Percentiles rank a stretch among this genome's conserved stretches.
Evolutionary conservation across 2,797 vertebrate genomes (phyloP).

Genomic region (Novumbra hubbsi): DNA sequence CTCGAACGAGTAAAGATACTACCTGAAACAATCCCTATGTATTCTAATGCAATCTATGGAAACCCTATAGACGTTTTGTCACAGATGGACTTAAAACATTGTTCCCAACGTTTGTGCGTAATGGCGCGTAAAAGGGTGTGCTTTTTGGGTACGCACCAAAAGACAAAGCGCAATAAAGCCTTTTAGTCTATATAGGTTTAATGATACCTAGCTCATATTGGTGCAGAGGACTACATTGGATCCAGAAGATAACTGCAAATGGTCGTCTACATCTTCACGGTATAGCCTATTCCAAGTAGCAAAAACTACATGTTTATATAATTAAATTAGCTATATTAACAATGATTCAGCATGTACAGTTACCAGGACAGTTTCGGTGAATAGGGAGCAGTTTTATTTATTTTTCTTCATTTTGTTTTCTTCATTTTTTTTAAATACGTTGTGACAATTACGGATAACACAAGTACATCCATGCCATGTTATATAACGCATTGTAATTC

Average conservation of each 20-base stretch:
- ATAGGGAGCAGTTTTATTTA: not conserved
- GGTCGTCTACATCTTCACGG: not conserved
- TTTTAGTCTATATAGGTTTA: not conserved
- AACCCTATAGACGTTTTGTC: not conserved
- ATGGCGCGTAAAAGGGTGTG: not conserved
- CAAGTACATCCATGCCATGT: not conserved
- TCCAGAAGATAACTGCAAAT: not conserved
- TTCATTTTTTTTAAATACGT: not conserved
- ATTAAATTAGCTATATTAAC: not conserved
- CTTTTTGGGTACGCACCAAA: slow-evolving; percentile 1
- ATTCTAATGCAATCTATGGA: not conserved
- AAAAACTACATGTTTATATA: not conserved
- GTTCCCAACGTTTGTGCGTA: not conserved
- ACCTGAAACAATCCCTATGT: not conserved
- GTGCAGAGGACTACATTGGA: not conserved
- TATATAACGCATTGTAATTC: not conserved
- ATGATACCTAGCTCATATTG: not conserved
- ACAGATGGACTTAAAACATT: not conserved
- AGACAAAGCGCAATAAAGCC: not conserved
- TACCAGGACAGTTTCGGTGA: not conserved
- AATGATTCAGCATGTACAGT: not conserved
- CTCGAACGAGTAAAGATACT: not conserved
- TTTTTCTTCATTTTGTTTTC: not conserved
- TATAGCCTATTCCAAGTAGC: not conserved
- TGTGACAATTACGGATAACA: not conserved